These are phyloP conservation scores for Cariama cristata DNA, from an alignment of 2,113 vertebrate genomes.

Conservation along the genomic window DNA sequence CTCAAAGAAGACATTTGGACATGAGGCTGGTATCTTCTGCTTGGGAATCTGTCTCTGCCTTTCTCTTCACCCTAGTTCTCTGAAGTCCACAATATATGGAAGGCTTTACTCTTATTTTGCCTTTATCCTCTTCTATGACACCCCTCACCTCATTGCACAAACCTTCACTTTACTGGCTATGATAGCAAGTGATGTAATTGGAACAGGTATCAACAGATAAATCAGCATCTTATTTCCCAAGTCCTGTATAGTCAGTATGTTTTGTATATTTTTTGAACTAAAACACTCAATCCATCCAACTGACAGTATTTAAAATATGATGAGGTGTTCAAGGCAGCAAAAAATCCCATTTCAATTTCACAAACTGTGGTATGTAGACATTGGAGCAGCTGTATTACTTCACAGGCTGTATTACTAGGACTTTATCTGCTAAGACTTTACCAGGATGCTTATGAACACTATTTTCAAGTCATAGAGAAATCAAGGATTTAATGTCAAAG, in stretches of 20 bases:
- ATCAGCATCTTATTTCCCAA: not conserved
- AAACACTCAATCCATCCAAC: not conserved
- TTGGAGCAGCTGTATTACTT: not conserved
- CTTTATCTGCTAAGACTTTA: conserved; percentile 11
- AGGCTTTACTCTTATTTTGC: not conserved
- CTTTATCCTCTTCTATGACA: not conserved
- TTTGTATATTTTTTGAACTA: not conserved
- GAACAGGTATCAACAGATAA: not conserved
- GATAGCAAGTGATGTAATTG: not conserved
- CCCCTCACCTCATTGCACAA: not conserved
- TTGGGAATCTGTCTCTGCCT: not conserved
- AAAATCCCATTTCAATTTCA: not conserved
- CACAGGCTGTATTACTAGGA: not conserved
- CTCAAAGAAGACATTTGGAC: not conserved
- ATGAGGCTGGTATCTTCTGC: not conserved
- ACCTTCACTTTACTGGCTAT: not conserved
- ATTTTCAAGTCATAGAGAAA: conserved; percentile 31
- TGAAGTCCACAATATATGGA: not conserved
- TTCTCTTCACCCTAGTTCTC: not conserved
- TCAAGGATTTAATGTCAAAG: conserved; percentile 22
- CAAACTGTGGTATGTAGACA: not conserved
- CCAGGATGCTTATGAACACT: not conserved
- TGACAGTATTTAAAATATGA: conserved; percentile 20
- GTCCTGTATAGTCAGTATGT: not conserved
- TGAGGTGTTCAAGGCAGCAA: not conserved